Evolutionary conservation across 2,888 invertebrate genomes (phyloP).

Genomic region (Calliphora vomitoria): DNA sequence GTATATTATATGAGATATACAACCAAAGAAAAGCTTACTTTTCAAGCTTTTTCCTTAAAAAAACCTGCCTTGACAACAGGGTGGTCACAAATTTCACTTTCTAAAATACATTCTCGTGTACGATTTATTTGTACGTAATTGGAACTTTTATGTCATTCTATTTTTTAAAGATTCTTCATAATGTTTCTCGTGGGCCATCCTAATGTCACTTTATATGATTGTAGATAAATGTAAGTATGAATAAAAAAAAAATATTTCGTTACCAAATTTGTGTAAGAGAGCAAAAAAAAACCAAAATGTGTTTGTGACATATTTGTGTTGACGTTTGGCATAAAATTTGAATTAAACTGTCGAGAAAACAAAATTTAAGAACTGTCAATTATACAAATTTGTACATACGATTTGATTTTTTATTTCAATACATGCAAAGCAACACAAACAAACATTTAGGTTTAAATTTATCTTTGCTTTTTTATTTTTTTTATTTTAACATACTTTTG

Average conservation of each 20-base stretch:
- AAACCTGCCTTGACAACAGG: no score
- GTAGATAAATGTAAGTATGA: no score
- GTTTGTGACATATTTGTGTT: constrained; percentile 68
- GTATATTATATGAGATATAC: no score
- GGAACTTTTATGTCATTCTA: no score
- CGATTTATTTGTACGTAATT: no score
- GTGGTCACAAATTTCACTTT: no score
- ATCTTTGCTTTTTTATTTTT: background rate
- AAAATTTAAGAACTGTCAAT: constrained; percentile 60
- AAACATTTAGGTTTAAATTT: background rate
- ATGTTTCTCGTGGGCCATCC: no score
- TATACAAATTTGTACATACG: background rate
- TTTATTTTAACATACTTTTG: background rate
- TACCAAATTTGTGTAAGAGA: background rate
- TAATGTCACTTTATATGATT: no score
- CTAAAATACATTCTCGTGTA: no score
- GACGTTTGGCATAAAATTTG: constrained; percentile 73
- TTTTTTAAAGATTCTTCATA: background rate
- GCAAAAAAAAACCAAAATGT: constrained; percentile 43
- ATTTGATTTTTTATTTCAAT: constrained; percentile 11
- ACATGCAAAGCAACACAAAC: background rate
- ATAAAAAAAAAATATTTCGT: no score
- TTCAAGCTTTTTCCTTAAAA: no score
- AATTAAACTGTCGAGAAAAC: constrained; percentile 73
- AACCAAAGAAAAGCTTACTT: no score